These are phyloP conservation scores for Trialeurodes vaporariorum DNA, from an alignment of 1,140 invertebrate species.

Conservation along the genomic window DNA sequence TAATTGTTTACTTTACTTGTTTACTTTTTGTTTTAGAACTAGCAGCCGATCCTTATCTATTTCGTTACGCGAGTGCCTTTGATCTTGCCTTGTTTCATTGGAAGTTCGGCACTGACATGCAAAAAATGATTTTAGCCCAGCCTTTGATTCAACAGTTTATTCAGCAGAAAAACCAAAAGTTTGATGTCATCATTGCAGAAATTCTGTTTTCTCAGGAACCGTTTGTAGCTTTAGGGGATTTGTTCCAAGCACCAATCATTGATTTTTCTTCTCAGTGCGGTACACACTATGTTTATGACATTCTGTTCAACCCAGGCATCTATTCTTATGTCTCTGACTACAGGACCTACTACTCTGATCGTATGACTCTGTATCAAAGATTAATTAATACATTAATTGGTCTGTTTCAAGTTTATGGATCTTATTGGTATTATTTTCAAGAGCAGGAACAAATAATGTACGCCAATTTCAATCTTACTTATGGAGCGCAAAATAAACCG, in stretches of 20 bases:
- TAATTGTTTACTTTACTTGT: no score
- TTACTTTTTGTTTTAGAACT: background rate
- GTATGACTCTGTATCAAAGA: conserved; percentile 2
- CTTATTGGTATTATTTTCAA: conserved; percentile 18
- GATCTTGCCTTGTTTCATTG: background rate
- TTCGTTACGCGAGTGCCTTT: background rate
- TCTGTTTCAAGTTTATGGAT: conserved; percentile 4
- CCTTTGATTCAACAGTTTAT: background rate
- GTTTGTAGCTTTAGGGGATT: conserved; percentile 27
- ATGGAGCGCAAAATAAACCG: no score
- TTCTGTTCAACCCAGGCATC: conserved; percentile 2
- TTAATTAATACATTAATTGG: conserved; percentile 8
- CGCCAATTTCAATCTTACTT: conserved; percentile 15
- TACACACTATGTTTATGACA: background rate
- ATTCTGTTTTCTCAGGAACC: conserved; percentile 19
- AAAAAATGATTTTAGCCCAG: background rate
- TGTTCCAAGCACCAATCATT: conserved; percentile 39
- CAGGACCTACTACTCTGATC: background rate
- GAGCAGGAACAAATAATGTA: conserved; percentile 13
- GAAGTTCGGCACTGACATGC: background rate
- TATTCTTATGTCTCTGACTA: conserved; percentile 16
- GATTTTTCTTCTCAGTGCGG: conserved; percentile 25
- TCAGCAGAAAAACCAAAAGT: background rate
- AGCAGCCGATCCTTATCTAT: background rate
- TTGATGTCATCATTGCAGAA: background rate